Evolutionary conservation across 2,888 invertebrate genomes (phyloP).

Genomic region (Agrochola lota): DNA sequence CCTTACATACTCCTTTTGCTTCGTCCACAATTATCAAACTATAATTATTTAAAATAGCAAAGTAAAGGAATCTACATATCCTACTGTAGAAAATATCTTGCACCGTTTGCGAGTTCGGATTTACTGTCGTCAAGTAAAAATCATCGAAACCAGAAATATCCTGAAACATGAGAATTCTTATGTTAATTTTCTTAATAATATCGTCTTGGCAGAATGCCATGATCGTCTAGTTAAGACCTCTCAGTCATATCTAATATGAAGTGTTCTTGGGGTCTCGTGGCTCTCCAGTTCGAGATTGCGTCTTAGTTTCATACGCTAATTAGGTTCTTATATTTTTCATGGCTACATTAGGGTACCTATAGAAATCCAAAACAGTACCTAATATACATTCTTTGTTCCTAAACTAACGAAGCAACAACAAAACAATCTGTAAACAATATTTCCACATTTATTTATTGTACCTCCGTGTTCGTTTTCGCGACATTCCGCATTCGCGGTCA

Average conservation of each 20-base stretch:
- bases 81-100: not conserved
- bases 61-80: not conserved
- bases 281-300: slow-evolving; percentile 19
- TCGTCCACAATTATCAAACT: not conserved
- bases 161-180: slow-evolving; percentile 20
- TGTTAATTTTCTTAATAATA: slow-evolving; percentile 45
- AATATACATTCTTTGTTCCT: not conserved
- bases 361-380: not conserved
- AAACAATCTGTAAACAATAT: slow-evolving; percentile 6
- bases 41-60: not conserved
- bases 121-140: slow-evolving; percentile 13
- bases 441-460: slow-evolving; percentile 21
- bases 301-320: slow-evolving; percentile 10
- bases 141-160: not conserved
- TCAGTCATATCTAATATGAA: slow-evolving; percentile 20
- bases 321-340: not conserved
- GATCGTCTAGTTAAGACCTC: slow-evolving; percentile 14
- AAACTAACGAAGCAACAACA: slow-evolving; percentile 9
- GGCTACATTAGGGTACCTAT: too few relatives aligned
- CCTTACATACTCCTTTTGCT: too few relatives aligned
- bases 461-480: slow-evolving; percentile 32
- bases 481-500: slow-evolving; percentile 49
- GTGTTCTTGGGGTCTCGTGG: not conserved
- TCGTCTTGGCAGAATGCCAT: slow-evolving; percentile 42
- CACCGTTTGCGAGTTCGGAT: not conserved